Evolutionary conservation across 1,140 invertebrate genomes (phyloP), one percentile per base, ranked within the genome.

Genomic region (Augochlora pura): DNA sequence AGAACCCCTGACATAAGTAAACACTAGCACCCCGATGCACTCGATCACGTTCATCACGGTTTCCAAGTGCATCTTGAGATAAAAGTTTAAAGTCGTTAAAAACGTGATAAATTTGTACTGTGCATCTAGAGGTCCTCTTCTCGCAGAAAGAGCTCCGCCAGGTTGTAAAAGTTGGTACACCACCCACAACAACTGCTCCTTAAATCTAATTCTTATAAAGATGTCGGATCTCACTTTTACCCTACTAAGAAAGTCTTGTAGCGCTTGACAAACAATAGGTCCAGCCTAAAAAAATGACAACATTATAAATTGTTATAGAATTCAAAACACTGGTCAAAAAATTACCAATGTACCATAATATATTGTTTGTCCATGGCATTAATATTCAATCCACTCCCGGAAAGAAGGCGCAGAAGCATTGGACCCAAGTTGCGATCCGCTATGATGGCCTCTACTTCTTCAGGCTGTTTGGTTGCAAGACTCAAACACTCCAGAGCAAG

Each of bases 41-140:
- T 96, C 96, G 1, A 96, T 94, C 60, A 97, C 96, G 86, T 95
- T 96, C 87, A 97, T 95, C 4, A 95, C 95, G 80, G 96, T 96
- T 82, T 94, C 95, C 38, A 96, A 92, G 89, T 97, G 96, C 2
- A 95, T 94, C 77, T 95, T 95, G 21, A 94, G 92, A 32, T 32
- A 32, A 87, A 96, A 96, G 80, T 96, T 94, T 59, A 96, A 91
- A 88, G 95, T 94, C 0, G 96, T 88, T 42, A 97, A 89, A 38
- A 95, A 94, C 21, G 95, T 95, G 57, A 97, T 93, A 62, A 97
- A 93, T 85, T 95, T 95, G 87, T 95, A 96, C 88, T 97, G 97
- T 2, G 96, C 96, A 93, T 98, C 97, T 10, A 97, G 91, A 21
- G 97, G 96, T n/a, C 97, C 97, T 80, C 95, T 94, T 75, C 95